Conservation (phyloP, 2,113 vertebrate genomes). For the Bucco capensis region DNA sequence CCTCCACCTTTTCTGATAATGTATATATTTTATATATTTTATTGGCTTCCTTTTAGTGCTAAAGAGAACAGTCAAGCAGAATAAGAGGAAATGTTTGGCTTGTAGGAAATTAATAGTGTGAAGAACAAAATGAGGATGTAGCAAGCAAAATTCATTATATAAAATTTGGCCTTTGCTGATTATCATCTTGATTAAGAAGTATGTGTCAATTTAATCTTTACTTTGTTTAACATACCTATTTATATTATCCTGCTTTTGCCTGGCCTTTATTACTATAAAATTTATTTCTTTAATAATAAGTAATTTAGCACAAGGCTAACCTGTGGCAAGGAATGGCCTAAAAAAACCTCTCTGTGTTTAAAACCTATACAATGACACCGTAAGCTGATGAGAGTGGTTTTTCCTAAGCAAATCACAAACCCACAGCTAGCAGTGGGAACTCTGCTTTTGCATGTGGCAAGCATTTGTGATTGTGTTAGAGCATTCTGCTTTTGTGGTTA, state of each 20-base stretch:
- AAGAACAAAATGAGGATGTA: neutral
- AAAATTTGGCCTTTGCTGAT: neutral
- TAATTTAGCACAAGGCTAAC: neutral
- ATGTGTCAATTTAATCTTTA: neutral
- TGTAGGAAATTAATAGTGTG: neutral
- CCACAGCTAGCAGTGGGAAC: neutral
- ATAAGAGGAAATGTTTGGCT: neutral
- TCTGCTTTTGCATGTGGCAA: neutral
- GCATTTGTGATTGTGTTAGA: neutral
- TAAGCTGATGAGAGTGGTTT: neutral
- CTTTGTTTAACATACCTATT: neutral
- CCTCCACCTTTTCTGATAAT: neutral
- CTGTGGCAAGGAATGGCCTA: neutral
- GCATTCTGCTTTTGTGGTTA: neutral
- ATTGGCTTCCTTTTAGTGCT: neutral
- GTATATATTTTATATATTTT: neutral
- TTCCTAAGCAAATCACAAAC: neutral
- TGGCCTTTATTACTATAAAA: neutral
- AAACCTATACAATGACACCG: neutral
- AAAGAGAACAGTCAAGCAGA: neutral
- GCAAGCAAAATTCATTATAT: neutral
- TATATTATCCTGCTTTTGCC: neutral
- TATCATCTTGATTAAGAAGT: neutral
- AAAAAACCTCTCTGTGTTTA: neutral
- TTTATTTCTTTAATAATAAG: neutral